Base-by-base conservation (phyloP, 1,140 invertebrate species). In the Heliconius himera region DNA sequence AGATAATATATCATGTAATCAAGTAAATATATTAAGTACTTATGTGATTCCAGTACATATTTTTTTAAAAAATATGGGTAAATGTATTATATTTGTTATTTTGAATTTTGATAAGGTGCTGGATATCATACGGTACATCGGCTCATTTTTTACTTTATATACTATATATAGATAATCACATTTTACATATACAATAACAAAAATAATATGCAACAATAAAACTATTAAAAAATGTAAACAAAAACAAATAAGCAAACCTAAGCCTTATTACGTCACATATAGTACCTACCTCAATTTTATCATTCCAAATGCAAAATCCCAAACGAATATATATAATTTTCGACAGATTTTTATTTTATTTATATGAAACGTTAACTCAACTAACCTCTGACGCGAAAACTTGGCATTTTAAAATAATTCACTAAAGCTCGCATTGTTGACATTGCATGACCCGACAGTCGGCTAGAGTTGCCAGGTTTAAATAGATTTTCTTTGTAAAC, bases 351-450 rank as follows among this genome's bases (percentile, higher is more conserved):
- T 46, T n/a, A 73, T 73, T 36, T 73, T 11, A 73, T 33, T 38
- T n/a, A 38, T 73, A 73, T 51, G 16, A 66, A 29, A 66, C 60
- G 60, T 13, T 66, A 22, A 60, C 3, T 66, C 22, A 66, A 73
- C 77, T 54, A 73, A 78, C 77, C 77, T 78, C 46, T 78, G 33
- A 72, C 33, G 56, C 33, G 49, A 22, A 29, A 66, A 73, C 51
- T 29, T 38, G 70, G 16, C 8, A 66, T 18, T 60, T 38, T 71
- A 46, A 78, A 73, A 78, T 51, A 78, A 56, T 60, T 73, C 36
- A 73, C 71, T 46, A 51, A 38, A n/a, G n/a, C n/a, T 60, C 77
- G 72, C 71, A 78, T 78, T 54, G 70, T 73, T 78, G 77, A 78
- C 77, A 38, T 60, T 22, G 33, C 49, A 73, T 38, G 71, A 60